These are phyloP conservation scores for Chrysemys picta DNA, from an alignment of 2,113 vertebrate species.

Conservation along the genomic window DNA sequence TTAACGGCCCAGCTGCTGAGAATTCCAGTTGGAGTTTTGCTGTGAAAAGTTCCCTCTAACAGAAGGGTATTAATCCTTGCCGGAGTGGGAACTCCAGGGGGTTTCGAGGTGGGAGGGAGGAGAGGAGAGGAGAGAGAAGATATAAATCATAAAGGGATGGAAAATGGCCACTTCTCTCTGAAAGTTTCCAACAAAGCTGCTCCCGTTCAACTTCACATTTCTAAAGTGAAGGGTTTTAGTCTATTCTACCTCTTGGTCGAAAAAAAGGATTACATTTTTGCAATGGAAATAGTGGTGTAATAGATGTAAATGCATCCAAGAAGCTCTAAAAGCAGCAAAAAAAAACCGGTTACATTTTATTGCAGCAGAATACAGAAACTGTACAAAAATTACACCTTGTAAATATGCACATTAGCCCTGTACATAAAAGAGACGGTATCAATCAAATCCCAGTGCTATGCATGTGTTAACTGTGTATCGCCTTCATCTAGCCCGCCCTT, in stretches of 20 bases:
- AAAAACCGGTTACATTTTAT: background rate
- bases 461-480: background rate
- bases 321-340: background rate
- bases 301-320: fast-evolving
- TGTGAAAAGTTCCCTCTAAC: conserved; percentile 34
- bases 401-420: background rate
- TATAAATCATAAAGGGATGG: background rate
- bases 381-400: background rate
- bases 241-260: background rate
- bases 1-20: conserved; percentile 38
- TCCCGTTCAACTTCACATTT: fast-evolving
- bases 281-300: background rate
- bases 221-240: conserved; percentile 2
- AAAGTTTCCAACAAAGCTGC: background rate
- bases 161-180: background rate
- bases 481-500: background rate
- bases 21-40: conserved; percentile 25
- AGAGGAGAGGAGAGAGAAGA: background rate
- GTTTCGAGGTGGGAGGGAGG: background rate
- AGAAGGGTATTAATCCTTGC: conserved; percentile 1
- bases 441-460: background rate
- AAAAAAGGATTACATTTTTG: background rate
- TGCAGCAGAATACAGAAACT: background rate
- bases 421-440: background rate
- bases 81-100: background rate